phyloP scores from a whole-genome alignment of 2,797 vertebrate species.

The Petrocephalus schoutedeni region DNA sequence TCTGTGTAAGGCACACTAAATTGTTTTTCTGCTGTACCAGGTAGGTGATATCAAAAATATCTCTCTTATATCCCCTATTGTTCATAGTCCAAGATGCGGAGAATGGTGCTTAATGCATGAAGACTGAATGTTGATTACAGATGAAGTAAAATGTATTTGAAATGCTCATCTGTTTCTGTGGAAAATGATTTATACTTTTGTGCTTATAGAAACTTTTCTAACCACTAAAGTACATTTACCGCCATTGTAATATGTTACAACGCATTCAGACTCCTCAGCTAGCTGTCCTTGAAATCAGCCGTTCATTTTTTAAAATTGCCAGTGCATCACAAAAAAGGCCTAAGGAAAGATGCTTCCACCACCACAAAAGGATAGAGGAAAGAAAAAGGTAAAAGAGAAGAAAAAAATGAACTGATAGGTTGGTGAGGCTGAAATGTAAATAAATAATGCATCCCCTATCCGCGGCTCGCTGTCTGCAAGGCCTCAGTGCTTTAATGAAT shows the following conservation, averaged over 20 bases:
- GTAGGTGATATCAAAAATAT: neutral
- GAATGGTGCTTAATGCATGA: neutral
- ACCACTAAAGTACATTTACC: neutral
- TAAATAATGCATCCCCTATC: constrained; percentile 46
- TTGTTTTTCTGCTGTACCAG: neutral
- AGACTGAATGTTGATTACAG: neutral
- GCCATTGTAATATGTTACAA: neutral
- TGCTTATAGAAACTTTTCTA: neutral
- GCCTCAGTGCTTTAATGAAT: constrained; percentile 68
- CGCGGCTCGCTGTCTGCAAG: constrained; percentile 57
- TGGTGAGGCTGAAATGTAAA: constrained; percentile 42
- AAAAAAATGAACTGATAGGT: constrained; percentile 14
- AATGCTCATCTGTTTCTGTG: neutral
- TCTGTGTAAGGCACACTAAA: neutral
- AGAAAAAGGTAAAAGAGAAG: neutral
- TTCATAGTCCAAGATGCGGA: neutral
- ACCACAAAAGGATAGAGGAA: neutral
- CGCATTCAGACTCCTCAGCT: neutral
- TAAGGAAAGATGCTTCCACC: constrained; percentile 23
- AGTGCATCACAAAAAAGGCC: constrained; percentile 16
- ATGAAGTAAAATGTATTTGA: neutral
- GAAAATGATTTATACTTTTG: neutral
- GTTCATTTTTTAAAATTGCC: neutral
- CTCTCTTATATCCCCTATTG: neutral
- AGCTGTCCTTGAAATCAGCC: neutral